phyloP scores from a whole-genome alignment of 2,888 invertebrate genomes.

The Helleia helle region DNA sequence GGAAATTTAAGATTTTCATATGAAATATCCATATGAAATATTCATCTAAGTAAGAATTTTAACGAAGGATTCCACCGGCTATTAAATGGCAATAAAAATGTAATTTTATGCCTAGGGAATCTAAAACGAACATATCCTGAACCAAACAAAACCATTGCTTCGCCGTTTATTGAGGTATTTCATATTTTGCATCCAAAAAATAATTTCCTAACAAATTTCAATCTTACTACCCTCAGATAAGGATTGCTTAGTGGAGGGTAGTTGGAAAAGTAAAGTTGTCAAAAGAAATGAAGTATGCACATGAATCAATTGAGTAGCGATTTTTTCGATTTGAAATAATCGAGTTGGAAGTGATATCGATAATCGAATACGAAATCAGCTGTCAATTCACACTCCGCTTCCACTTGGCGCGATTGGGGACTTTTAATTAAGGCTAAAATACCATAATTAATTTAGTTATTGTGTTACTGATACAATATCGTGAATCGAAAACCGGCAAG shows the following conservation, averaged over 20 bases:
- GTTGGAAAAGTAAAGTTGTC: not conserved
- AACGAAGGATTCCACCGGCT: no score
- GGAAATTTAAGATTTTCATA: no score
- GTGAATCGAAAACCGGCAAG: no score
- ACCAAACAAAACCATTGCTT: constrained; percentile 1
- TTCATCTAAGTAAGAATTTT: no score
- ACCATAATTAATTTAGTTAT: no score
- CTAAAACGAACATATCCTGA: not conserved
- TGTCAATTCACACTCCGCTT: constrained; percentile 19
- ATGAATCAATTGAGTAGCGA: constrained; percentile 20
- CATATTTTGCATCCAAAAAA: not conserved
- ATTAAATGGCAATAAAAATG: no score
- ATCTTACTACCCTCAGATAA: not conserved
- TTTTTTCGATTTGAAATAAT: constrained; percentile 26
- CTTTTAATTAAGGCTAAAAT: constrained; percentile 2
- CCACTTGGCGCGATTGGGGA: not conserved
- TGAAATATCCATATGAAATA: no score
- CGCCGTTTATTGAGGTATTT: not conserved
- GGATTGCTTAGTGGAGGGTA: not conserved
- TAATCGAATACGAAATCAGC: constrained; percentile 22
- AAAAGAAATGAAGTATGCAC: constrained; percentile 11
- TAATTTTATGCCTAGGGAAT: not conserved
- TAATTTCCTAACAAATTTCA: not conserved
- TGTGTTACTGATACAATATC: no score
- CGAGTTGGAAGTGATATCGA: constrained; percentile 24